Evolutionary conservation across 2,888 invertebrate species (phyloP).

Genomic region (Amaurobius ferox): DNA sequence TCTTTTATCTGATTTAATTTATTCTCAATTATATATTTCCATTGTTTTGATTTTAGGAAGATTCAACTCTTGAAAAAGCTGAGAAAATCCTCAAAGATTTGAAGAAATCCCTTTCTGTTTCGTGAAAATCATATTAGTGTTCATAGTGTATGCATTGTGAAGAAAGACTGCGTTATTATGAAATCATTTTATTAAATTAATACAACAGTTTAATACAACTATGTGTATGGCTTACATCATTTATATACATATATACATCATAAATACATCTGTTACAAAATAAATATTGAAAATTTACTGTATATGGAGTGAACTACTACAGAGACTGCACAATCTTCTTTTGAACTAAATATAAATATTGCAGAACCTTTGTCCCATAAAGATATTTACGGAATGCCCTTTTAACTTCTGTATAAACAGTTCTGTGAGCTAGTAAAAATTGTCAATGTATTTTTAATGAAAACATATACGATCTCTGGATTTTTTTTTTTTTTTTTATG

Average conservation of each 20-base stretch:
- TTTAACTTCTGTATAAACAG: too few species aligned
- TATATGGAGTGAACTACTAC: not conserved
- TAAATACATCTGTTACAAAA: not conserved
- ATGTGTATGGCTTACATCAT: not conserved
- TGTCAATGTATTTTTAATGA: too few species aligned
- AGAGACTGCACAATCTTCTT: not conserved
- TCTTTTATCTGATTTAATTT: not conserved
- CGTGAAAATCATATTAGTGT: not conserved
- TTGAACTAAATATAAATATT: not conserved
- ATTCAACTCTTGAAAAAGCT: conserved; percentile 77
- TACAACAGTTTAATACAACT: not conserved
- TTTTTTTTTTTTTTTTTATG: too few species aligned
- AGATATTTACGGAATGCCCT: too few species aligned
- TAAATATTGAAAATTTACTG: not conserved
- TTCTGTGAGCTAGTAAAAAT: too few species aligned
- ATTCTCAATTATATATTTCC: not conserved
- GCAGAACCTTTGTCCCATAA: too few species aligned
- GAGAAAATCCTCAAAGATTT: conserved; percentile 75
- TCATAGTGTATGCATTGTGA: not conserved
- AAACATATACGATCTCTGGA: too few species aligned
- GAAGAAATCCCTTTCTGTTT: conserved; percentile 64
- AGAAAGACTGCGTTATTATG: conserved; percentile 4
- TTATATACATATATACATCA: conserved; percentile 11
- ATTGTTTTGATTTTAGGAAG: conserved; percentile 70
- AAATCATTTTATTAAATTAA: conserved; percentile 30